Evolutionary conservation across 2,113 vertebrate genomes (phyloP).

Genomic region (Ctenomys sociabilis): DNA sequence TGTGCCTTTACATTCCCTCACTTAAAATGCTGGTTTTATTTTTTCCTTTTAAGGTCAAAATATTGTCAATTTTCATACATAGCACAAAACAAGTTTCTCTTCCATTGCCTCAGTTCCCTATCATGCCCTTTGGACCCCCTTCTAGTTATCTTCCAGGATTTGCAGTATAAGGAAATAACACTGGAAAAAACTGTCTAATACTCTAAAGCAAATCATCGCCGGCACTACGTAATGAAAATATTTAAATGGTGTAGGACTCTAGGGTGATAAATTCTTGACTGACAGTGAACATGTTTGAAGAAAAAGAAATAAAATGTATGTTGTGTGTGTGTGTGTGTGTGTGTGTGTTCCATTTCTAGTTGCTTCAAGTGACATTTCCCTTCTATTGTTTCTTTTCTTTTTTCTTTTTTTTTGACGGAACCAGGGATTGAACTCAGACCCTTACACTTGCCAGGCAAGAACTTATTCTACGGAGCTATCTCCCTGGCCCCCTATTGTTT

Average conservation of each 20-base stretch:
- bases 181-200: background rate
- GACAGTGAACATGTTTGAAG: background rate
- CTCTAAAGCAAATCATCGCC: slow-evolving; percentile 31
- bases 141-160: background rate
- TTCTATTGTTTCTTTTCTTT: slow-evolving; percentile 74
- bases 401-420: no score
- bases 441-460: no score
- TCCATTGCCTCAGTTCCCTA: background rate
- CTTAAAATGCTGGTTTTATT: background rate
- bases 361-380: slow-evolving; percentile 45
- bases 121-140: background rate
- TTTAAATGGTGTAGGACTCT: slow-evolving; percentile 30
- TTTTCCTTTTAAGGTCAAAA: background rate
- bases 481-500: no score
- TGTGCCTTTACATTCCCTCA: background rate
- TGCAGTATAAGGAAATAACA: slow-evolving; percentile 14
- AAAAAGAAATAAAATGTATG: background rate
- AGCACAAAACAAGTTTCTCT: background rate
- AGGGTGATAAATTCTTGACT: slow-evolving; percentile 11
- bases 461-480: no score
- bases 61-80: background rate
- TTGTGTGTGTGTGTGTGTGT: background rate
- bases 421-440: no score
- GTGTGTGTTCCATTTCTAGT: background rate
- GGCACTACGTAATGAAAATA: slow-evolving; percentile 14